Percentiles rank a stretch among this genome's conserved stretches.
These are phyloP conservation scores for Umimayanthus chanpuru DNA, from an alignment of 92 coral and sea anemone genomes.

Conservation along the genomic window DNA sequence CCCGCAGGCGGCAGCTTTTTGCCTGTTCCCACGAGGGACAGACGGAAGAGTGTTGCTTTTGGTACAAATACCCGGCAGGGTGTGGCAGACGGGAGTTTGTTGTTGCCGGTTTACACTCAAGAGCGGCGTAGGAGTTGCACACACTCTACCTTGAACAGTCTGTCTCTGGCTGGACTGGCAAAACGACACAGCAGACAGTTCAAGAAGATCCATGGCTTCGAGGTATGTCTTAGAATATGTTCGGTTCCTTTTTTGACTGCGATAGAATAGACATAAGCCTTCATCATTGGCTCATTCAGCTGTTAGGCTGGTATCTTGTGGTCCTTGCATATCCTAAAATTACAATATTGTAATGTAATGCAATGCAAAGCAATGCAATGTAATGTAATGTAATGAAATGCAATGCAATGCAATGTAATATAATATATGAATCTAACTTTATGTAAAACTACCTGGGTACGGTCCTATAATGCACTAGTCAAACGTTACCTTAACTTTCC, in stretches of 20 bases:
- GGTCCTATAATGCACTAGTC: no score
- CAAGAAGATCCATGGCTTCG: not conserved
- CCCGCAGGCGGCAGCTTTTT: not conserved
- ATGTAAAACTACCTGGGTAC: no score
- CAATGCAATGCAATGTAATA: no score
- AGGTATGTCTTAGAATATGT: not conserved
- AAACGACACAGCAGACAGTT: conserved; percentile 3
- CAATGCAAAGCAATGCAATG: no score
- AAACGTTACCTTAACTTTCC: no score
- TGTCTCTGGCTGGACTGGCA: not conserved
- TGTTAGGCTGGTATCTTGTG: no score
- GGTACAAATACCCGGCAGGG: not conserved
- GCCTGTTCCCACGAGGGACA: not conserved
- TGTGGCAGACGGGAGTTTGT: not conserved
- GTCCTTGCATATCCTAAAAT: no score
- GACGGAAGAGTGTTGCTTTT: conserved; percentile 13
- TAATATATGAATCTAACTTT: no score
- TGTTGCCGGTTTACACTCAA: not conserved
- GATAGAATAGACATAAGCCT: not conserved
- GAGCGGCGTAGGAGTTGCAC: not conserved
- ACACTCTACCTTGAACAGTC: not conserved
- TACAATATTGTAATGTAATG: no score
- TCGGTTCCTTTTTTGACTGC: not conserved
- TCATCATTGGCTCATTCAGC: no score
- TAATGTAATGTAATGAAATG: no score